Evolutionary conservation across 2,113 vertebrate species (phyloP), one percentile per base, ranked within the genome.

Genomic region (Chaenogobius annularis): DNA sequence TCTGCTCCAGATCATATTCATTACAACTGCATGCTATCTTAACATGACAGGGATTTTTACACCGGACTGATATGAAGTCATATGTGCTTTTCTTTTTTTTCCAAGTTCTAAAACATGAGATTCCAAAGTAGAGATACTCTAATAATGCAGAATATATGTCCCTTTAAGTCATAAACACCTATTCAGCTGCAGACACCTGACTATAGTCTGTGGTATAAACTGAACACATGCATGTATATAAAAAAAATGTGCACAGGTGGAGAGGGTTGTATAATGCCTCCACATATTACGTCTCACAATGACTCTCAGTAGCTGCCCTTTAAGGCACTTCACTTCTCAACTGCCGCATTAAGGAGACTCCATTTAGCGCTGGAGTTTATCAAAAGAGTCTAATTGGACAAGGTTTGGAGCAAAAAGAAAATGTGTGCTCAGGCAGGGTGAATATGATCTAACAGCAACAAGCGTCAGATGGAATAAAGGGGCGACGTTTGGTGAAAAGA

Each of bases 271-370:
- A 64, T 78, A 86, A 77, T 85, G 75, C 85, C 79, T 78, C 69
- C 83, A 79, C 85, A 17, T 72, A 58, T 15, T 26, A 63, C 68
- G 81, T 80, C 83, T 84, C 46, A 83, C 78, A 77, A 11, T 17
- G 63, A 37, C 10, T 62, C 54, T 11, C 58, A 66, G 70, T 10
- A 63, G 48, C 62, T 75, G 70, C 58, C 50, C 68, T 83, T 73
- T 56, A 71, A 72, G 73, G 74, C 48, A 3, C 65, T 78, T 83
- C 20, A 73, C 80, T 64, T 69, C 74, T 73, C 70, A n/a, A 2
- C 44, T 52, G 5, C 67, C 70, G 61, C 73, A 61, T 78, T 76
- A 72, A 58, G n/a, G 72, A 31, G 79, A 80, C 75, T 72, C 35
- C 69, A 62, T 73, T 74, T 67, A 63, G 74, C 19, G 22, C 72